Conservation (phyloP, 2,888 invertebrate genomes). For the Alcis repandata region DNA sequence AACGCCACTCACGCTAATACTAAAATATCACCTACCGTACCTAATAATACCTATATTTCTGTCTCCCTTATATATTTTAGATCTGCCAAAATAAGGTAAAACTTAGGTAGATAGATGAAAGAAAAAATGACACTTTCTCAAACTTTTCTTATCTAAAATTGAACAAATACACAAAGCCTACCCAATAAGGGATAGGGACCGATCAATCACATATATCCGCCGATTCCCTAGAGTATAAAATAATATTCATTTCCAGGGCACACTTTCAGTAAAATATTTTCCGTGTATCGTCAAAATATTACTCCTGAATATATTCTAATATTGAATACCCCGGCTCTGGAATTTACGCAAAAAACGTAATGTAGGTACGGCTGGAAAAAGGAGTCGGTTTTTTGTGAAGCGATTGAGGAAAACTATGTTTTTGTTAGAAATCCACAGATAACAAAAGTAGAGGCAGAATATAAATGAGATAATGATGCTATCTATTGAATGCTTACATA, state of each 20-base stretch:
- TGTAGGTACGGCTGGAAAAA: slow-evolving; percentile 37
- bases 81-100: too few species aligned
- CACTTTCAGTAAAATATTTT: slow-evolving; percentile 47
- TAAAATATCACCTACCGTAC: too few species aligned
- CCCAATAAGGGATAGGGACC: slow-evolving; percentile 13
- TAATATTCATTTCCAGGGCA: slow-evolving; percentile 32
- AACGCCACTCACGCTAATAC: too few species aligned
- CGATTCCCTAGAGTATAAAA: slow-evolving; percentile 36
- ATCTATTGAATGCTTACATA: too few species aligned
- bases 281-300: slow-evolving; percentile 48
- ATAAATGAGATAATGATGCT: too few species aligned
- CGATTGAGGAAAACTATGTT: slow-evolving; percentile 25
- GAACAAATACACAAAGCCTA: slow-evolving; percentile 19
- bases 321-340: slow-evolving; percentile 48
- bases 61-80: too few species aligned
- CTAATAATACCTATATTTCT: too few species aligned
- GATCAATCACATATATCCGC: slow-evolving; percentile 20
- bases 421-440: slow-evolving; percentile 14
- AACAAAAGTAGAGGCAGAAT: background rate
- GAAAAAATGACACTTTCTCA: background rate
- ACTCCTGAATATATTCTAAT: slow-evolving; percentile 53
- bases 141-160: background rate
- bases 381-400: slow-evolving; percentile 13
- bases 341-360: slow-evolving; percentile 36
- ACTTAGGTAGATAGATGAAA: too few species aligned